Evolutionary conservation across 2,797 vertebrate species (phyloP), one percentile per base, ranked within the genome.

Genomic region (Adelosebastes latens): DNA sequence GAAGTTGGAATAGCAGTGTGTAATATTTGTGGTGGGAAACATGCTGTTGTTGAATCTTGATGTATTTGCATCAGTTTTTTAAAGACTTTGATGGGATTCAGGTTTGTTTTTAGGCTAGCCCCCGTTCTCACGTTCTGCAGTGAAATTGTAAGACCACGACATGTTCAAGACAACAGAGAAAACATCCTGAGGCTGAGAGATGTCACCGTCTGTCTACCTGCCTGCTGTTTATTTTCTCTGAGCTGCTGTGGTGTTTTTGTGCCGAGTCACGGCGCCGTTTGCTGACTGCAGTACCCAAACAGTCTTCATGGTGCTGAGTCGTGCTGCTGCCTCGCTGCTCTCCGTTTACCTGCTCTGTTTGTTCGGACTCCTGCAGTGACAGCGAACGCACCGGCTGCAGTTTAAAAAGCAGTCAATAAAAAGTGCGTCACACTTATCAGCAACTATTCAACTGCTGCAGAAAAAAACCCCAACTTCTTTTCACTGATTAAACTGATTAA

Each of bases 221-320:
- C 24, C 59, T 18, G 27, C 29, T 22, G 55, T 71, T 59, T 36
- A 9, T 5, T n/a, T 22, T 13, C 31, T 20, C 36, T 24, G 62
- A 39, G 63, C 62, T 36, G 22, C 65, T 61, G 55, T 24, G 20
- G 24, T 58, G n/a, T 61, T 20, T 66, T 68, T 67, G 29, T 82
- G 87, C 74, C 10, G 79, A 79, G 83, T 84, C 87, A 82, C 10
- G 75, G 61, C 77, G 74, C 63, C 18, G 29, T 66, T 16, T 79
- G 82, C 76, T 78, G 77, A 65, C 68, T 66, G 42, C 84, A 75
- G 70, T 32, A 29, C 77, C 64, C 55, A 59, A 25, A 34, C 49
- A 2, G 32, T 12, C 63, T 11, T 11, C 2, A 0, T 29, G 3
- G 3, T 59, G 82, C 82, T 64, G 81, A 71, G 72, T 80, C 22